Percentiles rank a stretch among this genome's conserved stretches.
These are phyloP conservation scores for Phataginus tricuspis DNA, from an alignment of 2,797 vertebrate species.

Conservation along the genomic window DNA sequence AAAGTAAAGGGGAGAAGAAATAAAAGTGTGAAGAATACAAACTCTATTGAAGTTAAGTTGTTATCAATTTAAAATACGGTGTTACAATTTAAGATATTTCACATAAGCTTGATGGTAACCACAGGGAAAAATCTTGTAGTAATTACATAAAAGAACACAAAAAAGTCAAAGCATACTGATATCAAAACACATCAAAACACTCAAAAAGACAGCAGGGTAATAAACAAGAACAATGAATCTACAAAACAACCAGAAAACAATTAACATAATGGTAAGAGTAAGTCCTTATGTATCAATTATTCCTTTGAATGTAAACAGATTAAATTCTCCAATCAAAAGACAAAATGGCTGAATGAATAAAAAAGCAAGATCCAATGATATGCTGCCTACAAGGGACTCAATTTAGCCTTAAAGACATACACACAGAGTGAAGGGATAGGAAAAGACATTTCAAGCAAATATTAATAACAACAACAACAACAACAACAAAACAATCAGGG, in stretches of 20 bases:
- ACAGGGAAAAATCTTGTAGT: not conserved
- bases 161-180: not conserved
- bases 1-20: not conserved
- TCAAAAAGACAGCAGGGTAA: not conserved
- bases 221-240: not conserved
- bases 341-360: not conserved
- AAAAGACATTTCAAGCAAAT: not conserved
- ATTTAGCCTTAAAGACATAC: not conserved
- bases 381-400: not conserved
- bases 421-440: not conserved
- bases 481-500: not conserved
- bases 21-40: not conserved
- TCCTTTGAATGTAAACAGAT: not conserved
- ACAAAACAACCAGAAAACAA: not conserved
- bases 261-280: not conserved
- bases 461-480: not conserved
- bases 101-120: not conserved
- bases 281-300: not conserved
- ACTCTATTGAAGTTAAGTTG: not conserved
- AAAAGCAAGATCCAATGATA: not conserved
- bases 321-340: not conserved
- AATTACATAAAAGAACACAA: not conserved
- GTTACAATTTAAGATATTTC: not conserved
- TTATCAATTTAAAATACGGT: not conserved
- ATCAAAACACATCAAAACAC: not conserved